Evolutionary conservation across 2,113 vertebrate genomes (phyloP).

Genomic region (Grammomys surdaster): DNA sequence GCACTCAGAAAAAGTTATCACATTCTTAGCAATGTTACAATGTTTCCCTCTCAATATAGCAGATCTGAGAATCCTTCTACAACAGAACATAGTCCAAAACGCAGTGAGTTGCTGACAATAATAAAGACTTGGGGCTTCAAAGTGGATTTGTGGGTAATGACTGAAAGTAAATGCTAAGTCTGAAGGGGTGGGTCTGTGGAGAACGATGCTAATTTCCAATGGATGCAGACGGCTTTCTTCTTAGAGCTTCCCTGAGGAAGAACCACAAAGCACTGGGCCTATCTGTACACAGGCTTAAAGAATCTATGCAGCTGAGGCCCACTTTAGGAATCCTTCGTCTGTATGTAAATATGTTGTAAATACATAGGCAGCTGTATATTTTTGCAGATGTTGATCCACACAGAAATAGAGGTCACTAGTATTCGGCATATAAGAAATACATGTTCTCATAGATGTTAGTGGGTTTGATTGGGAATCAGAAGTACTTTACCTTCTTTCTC

Average conservation of each 20-base stretch:
- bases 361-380: constrained; percentile 91
- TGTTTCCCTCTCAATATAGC: constrained; percentile 67
- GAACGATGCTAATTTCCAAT: constrained; percentile 48
- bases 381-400: constrained; percentile 88
- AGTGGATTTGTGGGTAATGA: constrained; percentile 38
- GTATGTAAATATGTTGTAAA: constrained; percentile 89
- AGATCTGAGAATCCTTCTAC: constrained; percentile 60
- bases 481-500: constrained; percentile 75
- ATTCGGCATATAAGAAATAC: constrained; percentile 82
- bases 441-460: constrained; percentile 69
- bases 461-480: constrained; percentile 81
- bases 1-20: constrained; percentile 74
- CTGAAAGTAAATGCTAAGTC: constrained; percentile 73
- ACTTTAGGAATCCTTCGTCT: constrained; percentile 86
- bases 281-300: constrained; percentile 80
- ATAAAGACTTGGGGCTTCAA: constrained; percentile 34
- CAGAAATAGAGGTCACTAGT: constrained; percentile 84
- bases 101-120: constrained; percentile 72
- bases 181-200: constrained; percentile 74
- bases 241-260: neutral
- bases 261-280: neutral
- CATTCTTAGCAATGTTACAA: constrained; percentile 68
- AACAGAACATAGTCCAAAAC: constrained; percentile 75
- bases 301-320: constrained; percentile 89
- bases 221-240: neutral